Percentiles rank a stretch among this genome's conserved stretches.
Evolutionary conservation across 2,797 vertebrate genomes (phyloP).

Genomic region (Pseudochirops corinnae): DNA sequence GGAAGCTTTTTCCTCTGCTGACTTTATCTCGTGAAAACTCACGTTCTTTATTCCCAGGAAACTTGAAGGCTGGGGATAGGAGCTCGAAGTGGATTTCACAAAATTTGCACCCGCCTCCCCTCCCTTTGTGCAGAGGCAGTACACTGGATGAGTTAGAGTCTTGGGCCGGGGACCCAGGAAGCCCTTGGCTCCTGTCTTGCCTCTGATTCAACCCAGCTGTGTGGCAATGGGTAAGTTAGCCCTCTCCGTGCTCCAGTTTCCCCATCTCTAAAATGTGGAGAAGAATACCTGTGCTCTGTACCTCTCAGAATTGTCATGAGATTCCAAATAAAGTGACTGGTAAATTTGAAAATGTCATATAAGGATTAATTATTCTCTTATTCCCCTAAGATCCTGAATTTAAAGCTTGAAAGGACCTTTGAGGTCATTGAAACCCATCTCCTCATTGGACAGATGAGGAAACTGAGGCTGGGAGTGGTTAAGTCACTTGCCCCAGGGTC

Average conservation of each 20-base stretch:
- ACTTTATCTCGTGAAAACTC: background rate
- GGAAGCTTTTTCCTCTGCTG: background rate
- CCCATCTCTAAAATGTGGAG: slow-evolving; percentile 18
- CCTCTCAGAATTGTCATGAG: background rate
- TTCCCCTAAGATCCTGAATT: background rate
- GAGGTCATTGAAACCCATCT: background rate
- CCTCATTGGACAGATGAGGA: background rate
- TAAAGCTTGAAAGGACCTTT: background rate
- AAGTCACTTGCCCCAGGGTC: background rate
- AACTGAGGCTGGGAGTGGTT: background rate
- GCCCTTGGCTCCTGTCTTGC: background rate
- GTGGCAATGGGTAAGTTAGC: background rate
- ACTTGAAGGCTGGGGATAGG: background rate
- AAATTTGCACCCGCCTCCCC: background rate
- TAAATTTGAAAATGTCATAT: background rate
- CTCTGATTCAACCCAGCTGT: background rate
- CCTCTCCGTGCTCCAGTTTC: slow-evolving; percentile 1
- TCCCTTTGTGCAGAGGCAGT: background rate
- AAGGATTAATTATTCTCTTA: background rate
- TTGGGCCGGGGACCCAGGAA: background rate
- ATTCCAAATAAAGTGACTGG: background rate
- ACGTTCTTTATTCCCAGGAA: background rate
- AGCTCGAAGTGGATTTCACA: background rate
- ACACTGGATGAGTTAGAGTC: background rate
- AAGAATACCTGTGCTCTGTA: background rate